Evolutionary conservation across 2,113 vertebrate species (phyloP).

Genomic region (Cryptomyrus ogoouensis): DNA sequence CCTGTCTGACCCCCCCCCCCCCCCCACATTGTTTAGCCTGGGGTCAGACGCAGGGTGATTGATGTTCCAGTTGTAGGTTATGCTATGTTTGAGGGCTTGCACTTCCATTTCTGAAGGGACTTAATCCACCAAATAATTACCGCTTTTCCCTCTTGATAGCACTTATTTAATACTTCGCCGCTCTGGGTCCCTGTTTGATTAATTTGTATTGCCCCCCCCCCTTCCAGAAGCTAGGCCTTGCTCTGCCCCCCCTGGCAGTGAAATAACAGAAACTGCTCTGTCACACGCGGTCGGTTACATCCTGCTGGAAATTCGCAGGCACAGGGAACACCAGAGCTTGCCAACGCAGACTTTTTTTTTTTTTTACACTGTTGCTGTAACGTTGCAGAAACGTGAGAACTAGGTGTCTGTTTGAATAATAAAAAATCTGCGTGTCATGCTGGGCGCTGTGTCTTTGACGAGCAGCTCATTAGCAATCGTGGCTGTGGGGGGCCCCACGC

Average conservation of each 20-base stretch:
- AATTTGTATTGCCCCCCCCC: background rate
- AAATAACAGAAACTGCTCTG: background rate
- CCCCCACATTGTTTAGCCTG: background rate
- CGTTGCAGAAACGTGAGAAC: background rate
- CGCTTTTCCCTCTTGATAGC: background rate
- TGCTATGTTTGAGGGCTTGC: background rate
- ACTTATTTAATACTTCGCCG: background rate
- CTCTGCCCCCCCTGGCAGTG: background rate
- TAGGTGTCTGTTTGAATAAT: background rate
- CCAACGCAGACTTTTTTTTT: background rate
- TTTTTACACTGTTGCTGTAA: background rate
- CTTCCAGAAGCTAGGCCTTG: background rate
- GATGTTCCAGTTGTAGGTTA: background rate
- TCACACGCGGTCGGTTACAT: background rate
- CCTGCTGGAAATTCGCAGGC: background rate
- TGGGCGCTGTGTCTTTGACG: background rate
- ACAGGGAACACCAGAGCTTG: background rate
- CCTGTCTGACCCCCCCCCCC: fast-evolving
- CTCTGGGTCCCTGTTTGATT: background rate
- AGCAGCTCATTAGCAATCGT: background rate
- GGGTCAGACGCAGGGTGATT: background rate
- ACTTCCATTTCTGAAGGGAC: background rate
- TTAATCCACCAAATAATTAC: slow-evolving; percentile 8
- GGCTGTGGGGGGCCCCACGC: background rate
- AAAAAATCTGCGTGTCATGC: background rate